Base-by-base conservation (phyloP, 2,797 vertebrate genomes). In the Poeciliopsis turneri region DNA sequence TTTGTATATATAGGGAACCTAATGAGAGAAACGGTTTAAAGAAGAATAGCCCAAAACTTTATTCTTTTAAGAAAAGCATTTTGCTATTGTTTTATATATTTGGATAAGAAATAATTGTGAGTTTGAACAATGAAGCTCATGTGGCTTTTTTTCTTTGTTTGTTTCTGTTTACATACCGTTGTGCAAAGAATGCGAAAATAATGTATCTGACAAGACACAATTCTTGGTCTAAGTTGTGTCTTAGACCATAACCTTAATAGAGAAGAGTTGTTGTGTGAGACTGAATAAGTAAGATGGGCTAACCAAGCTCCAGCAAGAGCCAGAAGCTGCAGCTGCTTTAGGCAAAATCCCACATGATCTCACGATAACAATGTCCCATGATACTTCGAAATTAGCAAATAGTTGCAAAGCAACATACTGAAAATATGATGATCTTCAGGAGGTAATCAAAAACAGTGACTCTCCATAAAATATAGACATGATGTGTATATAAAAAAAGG, bases 201-300 rank as follows among this genome's bases (percentile, higher is more conserved):
- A 81, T 86, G 82, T 84, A 91, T 93, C 78, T 92, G 89, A 92
- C 89, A 88, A 84, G 87, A 89, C 90, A 93, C n/a, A n/a, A n/a
- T n/a, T n/a, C n/a, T n/a, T n/a, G n/a, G n/a, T n/a, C 87, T 93
- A 89, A 88, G 92, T 88, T 94, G 88, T 93, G 91, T 94, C 92
- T 90, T 66, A 72, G 72, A 79, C 72, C 86, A 90, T 92, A 86
- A 85, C 83, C 91, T 88, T 81, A 92, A 57, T 84, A 72, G 78
- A 82, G 83, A 87, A 68, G 33, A 73, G 36, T 83, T 81, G 81
- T 57, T 77, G 64, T 75, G 53, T 28, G 75, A 70, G 86, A 85
- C 80, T 76, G 45, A 64, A n/a, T 81, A 70, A 78, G 71, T 30
- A 46, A 78, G 59, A 75, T 59, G 69, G 43, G 80, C 77, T 89